phyloP scores from a whole-genome alignment of 2,888 invertebrate species.

The Thera obeliscata region DNA sequence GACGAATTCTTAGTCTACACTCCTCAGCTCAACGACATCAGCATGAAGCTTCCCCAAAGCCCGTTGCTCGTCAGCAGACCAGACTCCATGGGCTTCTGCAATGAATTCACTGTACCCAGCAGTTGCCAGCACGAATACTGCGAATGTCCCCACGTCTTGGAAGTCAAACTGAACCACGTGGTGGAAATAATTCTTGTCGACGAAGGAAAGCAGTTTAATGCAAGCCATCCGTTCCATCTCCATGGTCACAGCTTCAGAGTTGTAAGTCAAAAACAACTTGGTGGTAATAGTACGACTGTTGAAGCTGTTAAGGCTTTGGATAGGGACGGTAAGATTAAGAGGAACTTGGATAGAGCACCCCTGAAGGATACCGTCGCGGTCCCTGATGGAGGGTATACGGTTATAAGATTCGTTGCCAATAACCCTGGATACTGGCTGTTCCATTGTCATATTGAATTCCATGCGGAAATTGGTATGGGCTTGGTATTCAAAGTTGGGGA shows the following conservation, averaged over 20 bases:
- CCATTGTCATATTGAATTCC: constrained; percentile 96
- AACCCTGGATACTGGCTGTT: constrained; percentile 97
- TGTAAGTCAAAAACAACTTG: constrained; percentile 90
- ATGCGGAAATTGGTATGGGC: constrained; percentile 96
- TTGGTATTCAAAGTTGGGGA: constrained; percentile 94
- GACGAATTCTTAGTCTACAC: constrained; percentile 86
- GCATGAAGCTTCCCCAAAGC: constrained; percentile 89
- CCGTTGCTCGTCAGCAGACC: constrained; percentile 89
- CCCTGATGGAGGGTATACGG: constrained; percentile 95
- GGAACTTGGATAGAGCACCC: constrained; percentile 90
- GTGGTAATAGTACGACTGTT: constrained; percentile 86
- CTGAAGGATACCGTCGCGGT: constrained; percentile 95
- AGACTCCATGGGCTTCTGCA: constrained; percentile 87
- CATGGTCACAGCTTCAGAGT: constrained; percentile 94
- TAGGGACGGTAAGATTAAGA: constrained; percentile 86
- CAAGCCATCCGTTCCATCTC: constrained; percentile 94
- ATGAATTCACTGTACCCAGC: constrained; percentile 87
- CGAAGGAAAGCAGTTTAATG: constrained; percentile 92
- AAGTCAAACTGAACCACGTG: constrained; percentile 88
- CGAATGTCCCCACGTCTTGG: constrained; percentile 92
- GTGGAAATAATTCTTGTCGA: constrained; percentile 94
- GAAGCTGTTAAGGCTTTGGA: constrained; percentile 88
- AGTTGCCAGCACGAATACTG: constrained; percentile 89
- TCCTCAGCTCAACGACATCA: constrained; percentile 95
- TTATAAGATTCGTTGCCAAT: constrained; percentile 91